Evolutionary conservation across 2,888 invertebrate genomes (phyloP), one percentile per base, ranked within the genome.

Genomic region (Keiferia lycopersicella): DNA sequence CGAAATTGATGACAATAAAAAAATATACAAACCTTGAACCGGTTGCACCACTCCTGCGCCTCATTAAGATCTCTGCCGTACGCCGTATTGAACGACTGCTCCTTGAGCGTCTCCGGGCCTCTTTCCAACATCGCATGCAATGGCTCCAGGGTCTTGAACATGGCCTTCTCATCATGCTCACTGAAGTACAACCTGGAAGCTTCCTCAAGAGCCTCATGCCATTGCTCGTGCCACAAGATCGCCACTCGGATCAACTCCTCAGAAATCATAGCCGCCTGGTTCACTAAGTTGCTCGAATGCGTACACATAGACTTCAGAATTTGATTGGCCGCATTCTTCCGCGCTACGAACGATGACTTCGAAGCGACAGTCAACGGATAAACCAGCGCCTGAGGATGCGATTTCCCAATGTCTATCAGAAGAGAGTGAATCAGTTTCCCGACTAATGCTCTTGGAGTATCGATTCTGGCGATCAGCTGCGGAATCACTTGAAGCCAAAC

Each of bases 401-500:
- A 96, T 83, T 99, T 99, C 7, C 99, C 99, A 68, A 99, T 98
- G 77, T 99, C 99, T 66, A 98, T 97, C 18, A 99, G 91, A 20
- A 99, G 91, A 76, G 98, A 96, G 81, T 98, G 97, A 67, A 99
- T 98, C 53, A 99, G 91, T 67, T 96, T 95, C 0, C 97, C 96
- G 0, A 99, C 98, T 63, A 98, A 87, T 62, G 95, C 95, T 41
- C 98, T 93, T 0, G 97, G 97, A 0, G 98, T 98, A 80, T 99
- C 99, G 67, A 99, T 99, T 62, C 99, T 94, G 0, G 99, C 99
- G 70, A 99, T 99, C 38, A 99, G 91, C 83, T 99, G 99, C 0
- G 99, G 99, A 72, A 99, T 99, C 0, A 99, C 99, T 93, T 99
- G 99, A 11, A 99, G 93, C 99, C 99, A 99, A 2, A 98, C 99